A percentile compares a stretch with the other conserved stretches of the same genome.
Evolutionary conservation across 2,797 vertebrate species (phyloP).

Genomic region (Ataeniobius toweri): DNA sequence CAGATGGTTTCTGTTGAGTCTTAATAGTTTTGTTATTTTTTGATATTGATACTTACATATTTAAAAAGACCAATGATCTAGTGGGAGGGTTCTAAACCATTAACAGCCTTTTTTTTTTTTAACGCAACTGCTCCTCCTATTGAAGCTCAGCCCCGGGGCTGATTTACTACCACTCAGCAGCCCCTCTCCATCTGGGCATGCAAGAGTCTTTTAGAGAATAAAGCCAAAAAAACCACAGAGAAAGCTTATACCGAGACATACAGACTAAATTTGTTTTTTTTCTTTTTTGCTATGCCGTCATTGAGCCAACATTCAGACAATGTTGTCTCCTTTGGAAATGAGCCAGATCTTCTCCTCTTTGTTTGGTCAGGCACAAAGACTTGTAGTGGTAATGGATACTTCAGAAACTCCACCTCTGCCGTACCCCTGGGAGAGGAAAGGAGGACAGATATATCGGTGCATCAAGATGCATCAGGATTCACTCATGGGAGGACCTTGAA

Average conservation of each 20-base stretch:
- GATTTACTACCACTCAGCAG: constrained; percentile 64
- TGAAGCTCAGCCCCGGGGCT: constrained; percentile 51
- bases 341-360: constrained; percentile 66
- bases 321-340: constrained; percentile 52
- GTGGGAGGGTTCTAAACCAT: constrained; percentile 67
- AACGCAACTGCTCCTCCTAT: constrained; percentile 70
- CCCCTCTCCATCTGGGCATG: constrained; percentile 31
- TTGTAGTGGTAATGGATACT: constrained; percentile 66
- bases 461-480: constrained; percentile 29
- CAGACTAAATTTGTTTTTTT: constrained; percentile 44
- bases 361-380: constrained; percentile 60
- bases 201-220: constrained; percentile 34
- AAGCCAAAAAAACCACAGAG: constrained; percentile 9
- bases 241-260: constrained; percentile 8
- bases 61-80: constrained; percentile 71
- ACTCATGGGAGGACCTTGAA: neutral
- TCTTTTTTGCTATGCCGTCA: constrained; percentile 41
- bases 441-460: constrained; percentile 14
- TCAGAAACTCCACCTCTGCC: constrained; percentile 46
- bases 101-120: constrained; percentile 54
- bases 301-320: constrained; percentile 57
- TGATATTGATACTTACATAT: constrained; percentile 55
- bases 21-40: constrained; percentile 67
- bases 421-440: constrained; percentile 43
- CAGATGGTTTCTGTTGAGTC: constrained; percentile 69